Evolutionary conservation across 2,888 invertebrate species (phyloP).

Genomic region (Lobophora halterata): DNA sequence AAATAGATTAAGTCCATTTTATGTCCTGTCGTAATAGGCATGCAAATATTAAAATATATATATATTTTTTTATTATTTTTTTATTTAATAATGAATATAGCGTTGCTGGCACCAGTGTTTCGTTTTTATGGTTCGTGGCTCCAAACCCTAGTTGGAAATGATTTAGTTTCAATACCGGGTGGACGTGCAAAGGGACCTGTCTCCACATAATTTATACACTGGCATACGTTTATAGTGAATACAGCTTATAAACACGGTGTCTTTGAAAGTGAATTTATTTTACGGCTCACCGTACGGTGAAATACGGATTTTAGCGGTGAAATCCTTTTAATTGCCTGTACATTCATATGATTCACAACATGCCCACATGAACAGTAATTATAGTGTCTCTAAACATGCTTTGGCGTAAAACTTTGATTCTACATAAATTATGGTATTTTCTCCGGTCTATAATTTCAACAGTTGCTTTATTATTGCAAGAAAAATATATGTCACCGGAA

Average conservation of each 20-base stretch:
- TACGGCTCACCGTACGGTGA: slow-evolving; percentile 40
- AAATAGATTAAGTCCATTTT: too few species aligned
- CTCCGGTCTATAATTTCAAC: too few species aligned
- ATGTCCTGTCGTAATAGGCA: too few species aligned
- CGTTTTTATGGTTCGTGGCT: slow-evolving; percentile 16
- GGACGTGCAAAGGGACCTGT: slow-evolving; percentile 35
- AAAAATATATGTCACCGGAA: too few species aligned
- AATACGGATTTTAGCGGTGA: slow-evolving; percentile 38
- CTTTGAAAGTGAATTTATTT: slow-evolving; percentile 62
- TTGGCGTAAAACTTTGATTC: too few species aligned
- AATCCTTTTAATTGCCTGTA: slow-evolving; percentile 15
- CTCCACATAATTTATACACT: slow-evolving; percentile 60
- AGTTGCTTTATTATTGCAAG: too few species aligned
- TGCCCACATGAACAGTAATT: background rate
- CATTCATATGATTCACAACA: slow-evolving; percentile 7
- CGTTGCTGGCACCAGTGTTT: background rate
- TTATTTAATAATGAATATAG: too few species aligned
- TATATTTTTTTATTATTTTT: too few species aligned
- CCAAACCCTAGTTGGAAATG: slow-evolving; percentile 45
- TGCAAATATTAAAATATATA: too few species aligned
- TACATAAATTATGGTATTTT: too few species aligned
- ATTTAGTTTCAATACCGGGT: slow-evolving; percentile 71
- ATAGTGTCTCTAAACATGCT: too few species aligned
- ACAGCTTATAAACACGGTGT: slow-evolving; percentile 48
- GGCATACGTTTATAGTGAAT: slow-evolving; percentile 58